Conservation (phyloP, 1,140 invertebrate genomes). For the Polypedilum pembai region DNA sequence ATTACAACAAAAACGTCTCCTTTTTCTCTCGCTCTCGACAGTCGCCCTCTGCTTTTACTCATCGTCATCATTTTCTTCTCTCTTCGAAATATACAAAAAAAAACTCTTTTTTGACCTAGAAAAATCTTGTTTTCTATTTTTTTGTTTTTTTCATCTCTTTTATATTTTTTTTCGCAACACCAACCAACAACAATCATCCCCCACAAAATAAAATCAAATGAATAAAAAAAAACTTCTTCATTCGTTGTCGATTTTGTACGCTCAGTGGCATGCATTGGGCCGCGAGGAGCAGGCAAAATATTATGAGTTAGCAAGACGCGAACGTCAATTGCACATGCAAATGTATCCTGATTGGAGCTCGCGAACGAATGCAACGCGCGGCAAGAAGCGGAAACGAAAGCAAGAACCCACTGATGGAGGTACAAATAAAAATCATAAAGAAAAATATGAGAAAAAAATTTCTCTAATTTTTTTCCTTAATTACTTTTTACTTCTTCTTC, state of each 20-base stretch:
- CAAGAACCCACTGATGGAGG: slow-evolving; percentile 95
- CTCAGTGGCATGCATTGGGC: slow-evolving; percentile 96
- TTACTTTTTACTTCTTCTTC: neutral
- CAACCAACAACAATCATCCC: neutral
- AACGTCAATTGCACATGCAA: slow-evolving; percentile 97
- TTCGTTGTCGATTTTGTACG: slow-evolving; percentile 29
- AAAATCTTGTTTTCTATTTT: neutral
- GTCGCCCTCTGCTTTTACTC: too few relatives aligned
- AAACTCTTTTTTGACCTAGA: neutral
- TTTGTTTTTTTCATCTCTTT: neutral
- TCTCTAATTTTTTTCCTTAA: neutral
- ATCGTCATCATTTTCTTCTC: neutral
- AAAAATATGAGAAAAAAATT: slow-evolving; percentile 28
- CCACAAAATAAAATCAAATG: neutral
- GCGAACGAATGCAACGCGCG: slow-evolving; percentile 93
- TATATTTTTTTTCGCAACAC: neutral
- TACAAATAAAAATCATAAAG: slow-evolving; percentile 46
- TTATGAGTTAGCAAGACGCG: slow-evolving; percentile 97
- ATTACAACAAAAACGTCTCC: neutral
- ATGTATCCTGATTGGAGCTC: slow-evolving; percentile 98
- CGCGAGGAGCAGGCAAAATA: slow-evolving; percentile 99
- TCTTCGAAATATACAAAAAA: neutral
- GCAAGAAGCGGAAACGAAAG: slow-evolving; percentile 99
- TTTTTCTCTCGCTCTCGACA: neutral
- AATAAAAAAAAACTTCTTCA: slow-evolving; percentile 7